Evolutionary conservation across 1,140 invertebrate species (phyloP).

Genomic region (Drosophila kepulauana): DNA sequence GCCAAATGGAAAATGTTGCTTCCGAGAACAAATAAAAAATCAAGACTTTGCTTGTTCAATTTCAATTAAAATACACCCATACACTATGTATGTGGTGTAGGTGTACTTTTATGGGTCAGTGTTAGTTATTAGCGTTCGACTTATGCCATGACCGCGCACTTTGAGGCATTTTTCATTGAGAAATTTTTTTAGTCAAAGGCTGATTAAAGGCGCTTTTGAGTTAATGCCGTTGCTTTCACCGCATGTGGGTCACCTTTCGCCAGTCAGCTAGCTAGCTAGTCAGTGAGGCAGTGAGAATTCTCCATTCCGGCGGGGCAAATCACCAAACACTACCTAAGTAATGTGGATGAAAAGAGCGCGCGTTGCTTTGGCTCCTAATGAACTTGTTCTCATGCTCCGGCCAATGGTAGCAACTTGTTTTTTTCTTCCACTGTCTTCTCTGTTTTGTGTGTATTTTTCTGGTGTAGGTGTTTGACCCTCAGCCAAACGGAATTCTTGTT

Average conservation of each 20-base stretch:
- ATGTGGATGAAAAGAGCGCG: conserved; percentile 4
- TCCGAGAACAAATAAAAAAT: conserved; percentile 30
- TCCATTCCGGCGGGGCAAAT: conserved; percentile 8
- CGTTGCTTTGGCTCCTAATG: conserved; percentile 51
- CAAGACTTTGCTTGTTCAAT: conserved; percentile 44
- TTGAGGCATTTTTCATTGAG: conserved; percentile 67
- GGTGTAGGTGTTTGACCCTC: conserved; percentile 78
- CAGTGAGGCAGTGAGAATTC: conserved; percentile 15
- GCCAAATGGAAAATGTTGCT: conserved; percentile 13
- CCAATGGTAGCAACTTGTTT: conserved; percentile 32
- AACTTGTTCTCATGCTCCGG: conserved; percentile 55
- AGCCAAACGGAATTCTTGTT: conserved; percentile 33
- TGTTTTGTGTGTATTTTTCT: neutral
- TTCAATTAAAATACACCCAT: conserved; percentile 61
- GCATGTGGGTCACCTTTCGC: conserved; percentile 80
- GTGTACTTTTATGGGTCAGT: conserved; percentile 58
- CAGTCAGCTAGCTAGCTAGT: conserved; percentile 10
- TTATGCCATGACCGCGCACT: conserved; percentile 69
- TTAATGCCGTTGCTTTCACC: conserved; percentile 67
- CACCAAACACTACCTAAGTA: neutral
- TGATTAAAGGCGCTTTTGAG: conserved; percentile 62
- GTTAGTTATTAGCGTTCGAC: conserved; percentile 72
- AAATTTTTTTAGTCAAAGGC: conserved; percentile 67
- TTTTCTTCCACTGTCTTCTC: conserved; percentile 13
- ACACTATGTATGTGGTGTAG: conserved; percentile 10